Conservation (phyloP, 2,113 vertebrate species). For the Lagopus muta region DNA sequence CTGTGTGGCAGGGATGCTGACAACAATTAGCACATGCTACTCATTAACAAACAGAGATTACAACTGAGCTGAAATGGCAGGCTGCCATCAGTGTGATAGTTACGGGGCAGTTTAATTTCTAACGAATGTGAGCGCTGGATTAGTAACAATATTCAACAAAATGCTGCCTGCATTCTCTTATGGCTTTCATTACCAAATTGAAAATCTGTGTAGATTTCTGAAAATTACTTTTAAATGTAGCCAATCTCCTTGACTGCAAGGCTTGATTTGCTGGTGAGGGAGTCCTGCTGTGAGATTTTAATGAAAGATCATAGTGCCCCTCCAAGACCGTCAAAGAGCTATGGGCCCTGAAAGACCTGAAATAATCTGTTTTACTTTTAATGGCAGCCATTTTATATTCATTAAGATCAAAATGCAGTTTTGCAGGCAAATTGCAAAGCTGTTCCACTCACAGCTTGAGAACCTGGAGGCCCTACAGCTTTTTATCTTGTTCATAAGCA, state of each 20-base stretch:
- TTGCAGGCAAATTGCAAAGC: slow-evolving; percentile 99
- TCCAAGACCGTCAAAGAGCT: slow-evolving; percentile 93
- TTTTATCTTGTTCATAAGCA: slow-evolving; percentile 94
- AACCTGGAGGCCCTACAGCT: slow-evolving; percentile 91
- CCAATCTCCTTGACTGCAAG: slow-evolving; percentile 92
- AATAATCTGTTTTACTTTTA: slow-evolving; percentile 99
- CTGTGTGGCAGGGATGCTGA: slow-evolving; percentile 78
- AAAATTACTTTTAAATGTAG: slow-evolving; percentile 96
- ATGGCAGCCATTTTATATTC: slow-evolving; percentile 99
- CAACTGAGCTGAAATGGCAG: slow-evolving; percentile 86
- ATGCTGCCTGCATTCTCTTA: slow-evolving; percentile 83
- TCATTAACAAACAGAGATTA: slow-evolving; percentile 95
- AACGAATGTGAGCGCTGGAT: slow-evolving; percentile 83
- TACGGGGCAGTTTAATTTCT: slow-evolving; percentile 85
- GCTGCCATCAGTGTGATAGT: slow-evolving; percentile 85
- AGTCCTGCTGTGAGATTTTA: slow-evolving; percentile 96
- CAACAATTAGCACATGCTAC: slow-evolving; percentile 97
- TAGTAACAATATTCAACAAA: slow-evolving; percentile 86
- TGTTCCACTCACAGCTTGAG: slow-evolving; percentile 99
- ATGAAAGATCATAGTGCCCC: slow-evolving; percentile 98
- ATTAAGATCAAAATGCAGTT: slow-evolving; percentile 99
- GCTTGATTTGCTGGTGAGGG: slow-evolving; percentile 89
- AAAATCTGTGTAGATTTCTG: slow-evolving; percentile 92
- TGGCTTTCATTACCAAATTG: slow-evolving; percentile 91
- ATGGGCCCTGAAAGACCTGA: slow-evolving; percentile 94